Base-by-base conservation (phyloP, 2,797 vertebrate genomes). In the Pitangus sulphuratus region DNA sequence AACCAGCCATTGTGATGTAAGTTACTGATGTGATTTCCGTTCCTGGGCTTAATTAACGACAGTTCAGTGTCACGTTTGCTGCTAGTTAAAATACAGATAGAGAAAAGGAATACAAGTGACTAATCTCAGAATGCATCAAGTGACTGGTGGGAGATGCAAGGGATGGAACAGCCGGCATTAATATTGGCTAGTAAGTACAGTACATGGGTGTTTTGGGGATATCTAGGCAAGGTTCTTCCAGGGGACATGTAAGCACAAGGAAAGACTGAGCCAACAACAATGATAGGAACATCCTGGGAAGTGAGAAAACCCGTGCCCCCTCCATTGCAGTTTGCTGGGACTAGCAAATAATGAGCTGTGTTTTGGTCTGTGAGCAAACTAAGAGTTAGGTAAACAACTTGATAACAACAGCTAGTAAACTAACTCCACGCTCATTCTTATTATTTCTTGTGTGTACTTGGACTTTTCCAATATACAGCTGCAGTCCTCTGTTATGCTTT, bases 11-110 rank as follows among this genome's bases (percentile, higher is more conserved):
- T 74, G 37, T 33, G 56, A 28, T 21, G 35, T 31, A 20, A 80
- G 51, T 77, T 78, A 35, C 69, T 50, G 40, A 37, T 37, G 37
- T 24, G 37, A 37, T 85, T 93, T 91, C 65, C 48, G 88, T 86
- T 53, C 42, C 72, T 81, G 37, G 45, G 28, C 45, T 91, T 87
- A 77, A 62, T 91, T 91, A 89, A n/a, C 31, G 50, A 16, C 74
- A 82, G 62, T 28, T 89, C 84, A 66, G 35, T 0, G 0, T 79
- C 66, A 47, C 0, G 0, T 65, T 84, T 79, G 19, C 26, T 87
- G 62, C 58, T 66, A 37, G 70, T 76, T 84, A 82, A 90, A 93
- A 64, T 87, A 33, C 50, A 87, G 57, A 35, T 5, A 20, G 61
- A 53, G 26, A 44, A 69, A 75, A 64, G 7, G 33, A 65, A 54